Evolutionary conservation across 2,888 invertebrate genomes (phyloP).

Genomic region (Scaptodrosophila latifasciaeformis): DNA sequence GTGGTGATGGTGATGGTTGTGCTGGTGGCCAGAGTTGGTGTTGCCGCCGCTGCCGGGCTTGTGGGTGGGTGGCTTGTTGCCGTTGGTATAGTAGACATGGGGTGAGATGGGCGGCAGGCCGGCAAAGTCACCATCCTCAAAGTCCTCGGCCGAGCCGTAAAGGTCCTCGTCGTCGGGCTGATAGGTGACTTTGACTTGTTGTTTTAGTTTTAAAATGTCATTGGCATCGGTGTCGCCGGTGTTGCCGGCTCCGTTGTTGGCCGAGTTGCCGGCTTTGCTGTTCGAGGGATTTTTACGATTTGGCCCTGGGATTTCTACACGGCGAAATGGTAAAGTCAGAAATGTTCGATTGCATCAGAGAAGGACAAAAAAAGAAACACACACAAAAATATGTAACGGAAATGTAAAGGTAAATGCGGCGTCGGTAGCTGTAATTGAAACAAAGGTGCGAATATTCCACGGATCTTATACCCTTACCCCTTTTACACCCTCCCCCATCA

Average conservation of each 20-base stretch:
- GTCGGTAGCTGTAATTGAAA: conserved; percentile 56
- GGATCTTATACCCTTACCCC: neutral
- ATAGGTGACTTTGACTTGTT: conserved; percentile 74
- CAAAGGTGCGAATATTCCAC: conserved; percentile 42
- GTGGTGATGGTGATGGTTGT: conserved; percentile 45
- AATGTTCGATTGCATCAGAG: no score
- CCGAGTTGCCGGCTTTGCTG: conserved; percentile 49
- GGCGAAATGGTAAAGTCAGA: neutral
- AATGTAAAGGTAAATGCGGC: conserved; percentile 27
- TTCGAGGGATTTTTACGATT: conserved; percentile 78
- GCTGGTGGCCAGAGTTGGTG: conserved; percentile 33
- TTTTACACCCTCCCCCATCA: neutral
- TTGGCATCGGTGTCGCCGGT: conserved; percentile 72
- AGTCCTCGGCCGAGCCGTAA: conserved; percentile 83
- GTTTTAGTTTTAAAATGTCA: conserved; percentile 74
- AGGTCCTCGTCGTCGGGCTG: conserved; percentile 80
- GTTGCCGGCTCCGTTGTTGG: conserved; percentile 30
- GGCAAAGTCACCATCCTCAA: conserved; percentile 77
- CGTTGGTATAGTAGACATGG: conserved; percentile 70
- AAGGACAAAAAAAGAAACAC: no score
- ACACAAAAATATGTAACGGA: conserved; percentile 27
- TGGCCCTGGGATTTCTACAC: conserved; percentile 85
- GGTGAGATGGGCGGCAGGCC: conserved; percentile 70
- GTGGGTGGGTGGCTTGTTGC: conserved; percentile 71
- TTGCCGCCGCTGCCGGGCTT: conserved; percentile 54